These are phyloP conservation scores for Phylloscopus trochiloides DNA, from an alignment of 2,113 vertebrate genomes.

Conservation along the genomic window DNA sequence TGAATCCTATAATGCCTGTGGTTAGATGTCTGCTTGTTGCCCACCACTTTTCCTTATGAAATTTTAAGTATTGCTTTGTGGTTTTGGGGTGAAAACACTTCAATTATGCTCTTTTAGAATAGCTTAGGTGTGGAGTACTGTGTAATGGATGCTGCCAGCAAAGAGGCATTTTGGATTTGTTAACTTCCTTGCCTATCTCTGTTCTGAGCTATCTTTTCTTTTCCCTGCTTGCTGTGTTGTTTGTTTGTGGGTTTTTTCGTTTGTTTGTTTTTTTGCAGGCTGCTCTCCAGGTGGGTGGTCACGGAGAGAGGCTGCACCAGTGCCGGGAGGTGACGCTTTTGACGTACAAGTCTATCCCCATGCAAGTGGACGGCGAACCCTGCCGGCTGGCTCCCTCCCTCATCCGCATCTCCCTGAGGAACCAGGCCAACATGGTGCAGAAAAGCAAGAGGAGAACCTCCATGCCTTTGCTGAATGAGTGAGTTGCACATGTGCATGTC, in stretches of 20 bases:
- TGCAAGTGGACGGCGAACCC: slow-evolving; percentile 84
- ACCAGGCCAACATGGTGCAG: slow-evolving; percentile 86
- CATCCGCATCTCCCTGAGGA: slow-evolving; percentile 79
- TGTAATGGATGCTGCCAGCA: not conserved
- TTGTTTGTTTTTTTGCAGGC: slow-evolving; percentile 53
- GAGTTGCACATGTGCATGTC: slow-evolving; percentile 65
- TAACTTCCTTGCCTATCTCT: not conserved
- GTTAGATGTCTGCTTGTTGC: not conserved
- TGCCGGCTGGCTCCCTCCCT: slow-evolving; percentile 79
- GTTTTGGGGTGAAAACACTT: not conserved
- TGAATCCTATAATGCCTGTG: not conserved
- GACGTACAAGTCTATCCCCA: slow-evolving; percentile 82
- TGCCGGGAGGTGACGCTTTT: slow-evolving; percentile 81
- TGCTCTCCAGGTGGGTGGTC: slow-evolving; percentile 82
- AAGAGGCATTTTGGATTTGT: not conserved
- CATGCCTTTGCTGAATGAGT: slow-evolving; percentile 84
- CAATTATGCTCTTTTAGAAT: not conserved
- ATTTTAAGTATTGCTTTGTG: not conserved
- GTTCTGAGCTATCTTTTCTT: not conserved
- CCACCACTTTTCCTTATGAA: not conserved
- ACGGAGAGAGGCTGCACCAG: slow-evolving; percentile 80
- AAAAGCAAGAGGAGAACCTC: slow-evolving; percentile 85
- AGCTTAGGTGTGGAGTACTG: rapidly evolving
- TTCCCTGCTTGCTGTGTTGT: not conserved
- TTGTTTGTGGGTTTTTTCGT: not conserved